phyloP scores from a whole-genome alignment of 2,113 vertebrate genomes.

The Coryphaenoides rupestris region DNA sequence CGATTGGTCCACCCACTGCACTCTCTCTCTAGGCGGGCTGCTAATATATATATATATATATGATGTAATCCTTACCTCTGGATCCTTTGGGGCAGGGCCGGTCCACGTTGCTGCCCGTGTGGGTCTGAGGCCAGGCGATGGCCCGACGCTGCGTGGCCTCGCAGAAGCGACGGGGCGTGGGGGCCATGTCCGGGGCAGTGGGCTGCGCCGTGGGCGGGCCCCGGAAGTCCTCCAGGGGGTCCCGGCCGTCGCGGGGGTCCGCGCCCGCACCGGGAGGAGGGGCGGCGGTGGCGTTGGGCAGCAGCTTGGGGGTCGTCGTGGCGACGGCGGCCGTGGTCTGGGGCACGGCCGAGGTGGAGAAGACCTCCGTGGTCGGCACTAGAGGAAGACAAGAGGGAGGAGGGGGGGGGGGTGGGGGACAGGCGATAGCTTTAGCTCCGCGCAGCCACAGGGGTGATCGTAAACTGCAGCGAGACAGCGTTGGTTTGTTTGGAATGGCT shows the following conservation, averaged over 20 bases:
- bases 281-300: conserved; percentile 71
- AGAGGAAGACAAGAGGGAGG: conserved; percentile 30
- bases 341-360: conserved; percentile 75
- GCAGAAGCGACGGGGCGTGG: conserved; percentile 90
- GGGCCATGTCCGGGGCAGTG: conserved; percentile 81
- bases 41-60: too few species aligned
- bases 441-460: too few species aligned
- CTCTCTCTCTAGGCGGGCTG: too few species aligned
- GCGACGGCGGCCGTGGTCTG: conserved; percentile 74
- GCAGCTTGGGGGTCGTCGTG: conserved; percentile 75
- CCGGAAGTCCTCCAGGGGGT: conserved; percentile 75
- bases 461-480: too few species aligned
- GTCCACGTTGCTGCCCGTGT: conserved; percentile 88
- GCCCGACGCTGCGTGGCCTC: conserved; percentile 80
- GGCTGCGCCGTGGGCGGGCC: conserved; percentile 79
- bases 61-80: conserved; percentile 83
- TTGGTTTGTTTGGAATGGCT: too few species aligned
- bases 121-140: conserved; percentile 95
- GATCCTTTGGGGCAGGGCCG: conserved; percentile 98
- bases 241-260: conserved; percentile 83
- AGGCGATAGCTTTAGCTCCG: background rate
- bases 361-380: conserved; percentile 87
- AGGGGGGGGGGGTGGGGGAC: conserved; percentile 2
- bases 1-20: too few species aligned
- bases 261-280: conserved; percentile 58